Conservation (phyloP, 2,797 vertebrate species). For the Setipinna tenuifilis region DNA sequence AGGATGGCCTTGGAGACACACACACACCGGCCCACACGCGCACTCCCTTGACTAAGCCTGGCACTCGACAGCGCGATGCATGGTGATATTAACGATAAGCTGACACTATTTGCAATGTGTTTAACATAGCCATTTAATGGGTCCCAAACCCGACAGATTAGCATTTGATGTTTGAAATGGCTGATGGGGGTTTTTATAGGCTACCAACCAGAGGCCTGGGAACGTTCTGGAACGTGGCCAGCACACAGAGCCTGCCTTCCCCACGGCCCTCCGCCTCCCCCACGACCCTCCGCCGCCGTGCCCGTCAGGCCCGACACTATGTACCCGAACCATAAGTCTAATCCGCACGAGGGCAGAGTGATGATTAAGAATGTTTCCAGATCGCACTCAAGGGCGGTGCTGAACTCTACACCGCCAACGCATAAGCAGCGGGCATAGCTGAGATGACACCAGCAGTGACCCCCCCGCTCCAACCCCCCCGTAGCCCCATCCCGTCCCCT, state of each 20-base stretch:
- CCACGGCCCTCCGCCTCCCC: neutral
- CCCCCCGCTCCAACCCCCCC: constrained; percentile 54
- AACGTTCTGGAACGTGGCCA: neutral
- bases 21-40: neutral
- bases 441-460: constrained; percentile 60
- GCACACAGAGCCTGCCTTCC: neutral
- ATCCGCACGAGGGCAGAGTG: constrained; percentile 63
- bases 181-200: constrained; percentile 24
- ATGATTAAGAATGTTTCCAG: constrained; percentile 57
- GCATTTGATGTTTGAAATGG: constrained; percentile 15
- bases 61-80: neutral
- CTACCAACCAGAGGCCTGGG: neutral
- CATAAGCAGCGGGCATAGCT: constrained; percentile 11
- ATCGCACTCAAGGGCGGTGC: constrained; percentile 59
- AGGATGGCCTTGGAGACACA: constrained; percentile 29
- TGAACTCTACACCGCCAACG: constrained; percentile 53
- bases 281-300: neutral
- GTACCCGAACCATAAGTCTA: constrained; percentile 61
- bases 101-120: constrained; percentile 24
- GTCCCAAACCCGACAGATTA: constrained; percentile 19
- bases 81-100: constrained; percentile 20
- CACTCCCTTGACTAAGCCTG: neutral
- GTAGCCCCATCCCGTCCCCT: neutral
- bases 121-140: constrained; percentile 24
- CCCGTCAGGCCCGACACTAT: constrained; percentile 56